Evolutionary conservation across 2,888 invertebrate genomes (phyloP).

Genomic region (Nymphalis c-album): DNA sequence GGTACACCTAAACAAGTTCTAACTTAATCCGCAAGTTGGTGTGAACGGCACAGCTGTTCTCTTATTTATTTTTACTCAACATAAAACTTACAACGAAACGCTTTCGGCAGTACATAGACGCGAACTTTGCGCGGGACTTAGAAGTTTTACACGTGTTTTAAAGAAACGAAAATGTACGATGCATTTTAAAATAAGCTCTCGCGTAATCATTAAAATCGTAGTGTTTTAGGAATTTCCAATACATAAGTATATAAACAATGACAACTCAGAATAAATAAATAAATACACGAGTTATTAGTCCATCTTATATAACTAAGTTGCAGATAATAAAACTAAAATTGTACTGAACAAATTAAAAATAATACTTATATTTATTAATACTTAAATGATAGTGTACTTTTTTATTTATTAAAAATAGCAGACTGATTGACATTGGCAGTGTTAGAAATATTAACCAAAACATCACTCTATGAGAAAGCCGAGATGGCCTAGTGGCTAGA

Average conservation of each 20-base stretch:
- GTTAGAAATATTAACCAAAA: too few species aligned
- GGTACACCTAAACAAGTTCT: constrained; percentile 24
- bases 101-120: constrained; percentile 37
- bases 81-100: constrained; percentile 44
- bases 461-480: too few species aligned
- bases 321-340: too few species aligned
- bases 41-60: constrained; percentile 37
- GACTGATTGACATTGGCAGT: too few species aligned
- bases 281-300: too few species aligned
- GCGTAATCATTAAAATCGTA: not conserved
- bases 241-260: not conserved
- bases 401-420: too few species aligned
- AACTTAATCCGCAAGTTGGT: constrained; percentile 32
- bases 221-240: not conserved
- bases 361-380: too few species aligned
- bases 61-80: constrained; percentile 41
- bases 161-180: constrained; percentile 15
- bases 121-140: constrained; percentile 32
- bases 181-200: constrained; percentile 10
- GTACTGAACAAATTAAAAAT: too few species aligned
- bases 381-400: too few species aligned
- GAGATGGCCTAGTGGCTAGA: too few species aligned
- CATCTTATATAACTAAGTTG: too few species aligned
- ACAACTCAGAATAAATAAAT: too few species aligned
- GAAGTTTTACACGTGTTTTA: constrained; percentile 33